Evolutionary conservation across 1,140 invertebrate species (phyloP).

Genomic region (Zaprionus nigranus): DNA sequence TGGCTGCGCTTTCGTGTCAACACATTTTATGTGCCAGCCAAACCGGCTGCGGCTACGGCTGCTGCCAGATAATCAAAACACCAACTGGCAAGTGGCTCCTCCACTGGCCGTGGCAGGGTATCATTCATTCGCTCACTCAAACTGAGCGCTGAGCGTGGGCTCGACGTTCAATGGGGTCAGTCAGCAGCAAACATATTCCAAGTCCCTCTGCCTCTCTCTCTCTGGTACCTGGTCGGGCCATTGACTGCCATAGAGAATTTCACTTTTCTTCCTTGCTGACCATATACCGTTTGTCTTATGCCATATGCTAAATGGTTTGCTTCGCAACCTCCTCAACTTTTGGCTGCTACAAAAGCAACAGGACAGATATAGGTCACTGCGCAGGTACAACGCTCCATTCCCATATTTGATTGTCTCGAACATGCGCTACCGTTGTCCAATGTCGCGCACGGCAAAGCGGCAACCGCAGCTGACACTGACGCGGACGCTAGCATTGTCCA

Average conservation of each 20-base stretch:
- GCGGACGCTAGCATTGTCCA: constrained; percentile 29
- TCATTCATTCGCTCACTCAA: constrained; percentile 47
- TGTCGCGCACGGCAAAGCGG: background rate
- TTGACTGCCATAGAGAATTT: constrained; percentile 51
- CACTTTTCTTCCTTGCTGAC: constrained; percentile 62
- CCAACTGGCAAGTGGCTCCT: constrained; percentile 43
- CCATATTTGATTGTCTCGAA: constrained; percentile 74
- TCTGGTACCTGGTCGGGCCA: constrained; percentile 10
- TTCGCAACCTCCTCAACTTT: constrained; percentile 66
- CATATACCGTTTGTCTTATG: constrained; percentile 21
- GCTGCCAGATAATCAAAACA: constrained; percentile 48
- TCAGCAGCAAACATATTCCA: background rate
- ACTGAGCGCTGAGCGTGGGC: constrained; percentile 47
- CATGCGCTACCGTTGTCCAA: constrained; percentile 69
- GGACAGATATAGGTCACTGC: constrained; percentile 42
- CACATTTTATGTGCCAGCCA: constrained; percentile 64
- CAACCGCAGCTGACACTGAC: background rate
- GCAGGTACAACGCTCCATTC: constrained; percentile 60
- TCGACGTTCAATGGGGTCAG: constrained; percentile 51
- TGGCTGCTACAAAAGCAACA: constrained; percentile 26
- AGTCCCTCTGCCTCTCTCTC: constrained; percentile 3
- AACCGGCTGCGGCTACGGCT: constrained; percentile 24
- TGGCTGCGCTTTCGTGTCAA: constrained; percentile 66
- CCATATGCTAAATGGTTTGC: constrained; percentile 44
- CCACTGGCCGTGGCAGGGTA: constrained; percentile 41